Conservation (phyloP, 2,888 invertebrate genomes). For the Timandra comae region DNA sequence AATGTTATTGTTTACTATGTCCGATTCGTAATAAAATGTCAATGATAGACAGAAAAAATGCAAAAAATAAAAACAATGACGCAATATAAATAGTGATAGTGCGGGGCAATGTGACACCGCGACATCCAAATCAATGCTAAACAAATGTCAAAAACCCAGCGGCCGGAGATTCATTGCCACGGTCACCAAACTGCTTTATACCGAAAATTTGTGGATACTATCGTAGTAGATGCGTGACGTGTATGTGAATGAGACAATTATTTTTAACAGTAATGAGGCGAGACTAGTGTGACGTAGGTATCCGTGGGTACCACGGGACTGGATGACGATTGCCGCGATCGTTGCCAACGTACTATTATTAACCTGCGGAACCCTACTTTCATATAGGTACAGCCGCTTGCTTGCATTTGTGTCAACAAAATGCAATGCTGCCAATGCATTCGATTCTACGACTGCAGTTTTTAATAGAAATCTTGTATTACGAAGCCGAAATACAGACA, state of each 20-base stretch:
- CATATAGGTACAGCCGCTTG: slow-evolving; percentile 8
- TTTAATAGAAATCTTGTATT: no score
- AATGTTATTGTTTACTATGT: no score
- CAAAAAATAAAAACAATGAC: slow-evolving; percentile 10
- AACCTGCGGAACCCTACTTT: slow-evolving; percentile 23
- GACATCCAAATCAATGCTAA: slow-evolving; percentile 25
- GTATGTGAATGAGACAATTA: slow-evolving; percentile 72
- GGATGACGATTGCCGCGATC: slow-evolving; percentile 29
- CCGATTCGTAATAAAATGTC: no score
- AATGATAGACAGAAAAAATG: no score
- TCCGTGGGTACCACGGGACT: slow-evolving; percentile 17
- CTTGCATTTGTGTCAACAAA: slow-evolving; percentile 9
- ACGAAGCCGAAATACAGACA: no score
- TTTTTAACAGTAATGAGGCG: slow-evolving; percentile 62
- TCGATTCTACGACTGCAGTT: no score
- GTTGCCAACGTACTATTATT: slow-evolving; percentile 59
- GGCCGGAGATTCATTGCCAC: slow-evolving; percentile 53
- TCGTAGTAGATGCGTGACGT: slow-evolving; percentile 58
- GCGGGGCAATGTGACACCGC: slow-evolving; percentile 14
- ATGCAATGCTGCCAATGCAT: not conserved
- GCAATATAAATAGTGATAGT: slow-evolving; percentile 16
- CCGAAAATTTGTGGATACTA: slow-evolving; percentile 70
- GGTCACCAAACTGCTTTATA: slow-evolving; percentile 56
- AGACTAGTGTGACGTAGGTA: slow-evolving; percentile 33
- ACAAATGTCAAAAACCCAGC: slow-evolving; percentile 37